Evolutionary conservation across 2,888 invertebrate species (phyloP), one percentile per base, ranked within the genome.

Genomic region (Mycalesis mineus): DNA sequence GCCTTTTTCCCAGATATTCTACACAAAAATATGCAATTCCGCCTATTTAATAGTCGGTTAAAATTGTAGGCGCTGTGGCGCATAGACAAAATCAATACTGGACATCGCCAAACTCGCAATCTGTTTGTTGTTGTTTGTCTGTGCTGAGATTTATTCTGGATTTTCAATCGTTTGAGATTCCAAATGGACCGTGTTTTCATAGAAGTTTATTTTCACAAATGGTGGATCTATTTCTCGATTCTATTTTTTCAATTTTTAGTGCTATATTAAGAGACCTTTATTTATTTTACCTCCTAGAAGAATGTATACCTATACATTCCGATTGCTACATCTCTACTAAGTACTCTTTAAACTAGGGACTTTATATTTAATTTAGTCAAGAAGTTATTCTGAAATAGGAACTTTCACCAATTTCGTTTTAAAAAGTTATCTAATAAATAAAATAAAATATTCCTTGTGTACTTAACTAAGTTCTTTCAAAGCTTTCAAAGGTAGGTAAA

Each of bases 91-190:
- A 47, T 31, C 47, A 47, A 47, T 47, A 47, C 31, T 15, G 42
- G 22, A 22, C 15, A 31, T 15, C 31, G 47, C 31, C 47, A 47
- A 47, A 14, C 9, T 28, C 31, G 14, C 33, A 7, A 13, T 42
- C 42, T 42, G 42, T 41, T 42, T 42, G 42, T 42, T 22, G 6
- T 42, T 42, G 47, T 47, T 47, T 47, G 47, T 47, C 11, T 47
- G 14, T 33, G 14, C 31, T 1, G 13, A 47, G 47, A 47, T 47
- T 42, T 33, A 47, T 31, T 14, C 14, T 14, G 31, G 28, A 44
- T 28, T 28, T 14, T 44, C 44, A 44, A 44, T 28, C 44, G 44
- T 44, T 44, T 22, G 11, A 22, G 15, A 5, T n/a, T 44, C 44
- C n/a, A 44, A 44, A 44, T 44, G 28, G 28, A 44, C 28, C n/a